phyloP scores from a whole-genome alignment of 2,113 vertebrate genomes.

The Scolopax mira region DNA sequence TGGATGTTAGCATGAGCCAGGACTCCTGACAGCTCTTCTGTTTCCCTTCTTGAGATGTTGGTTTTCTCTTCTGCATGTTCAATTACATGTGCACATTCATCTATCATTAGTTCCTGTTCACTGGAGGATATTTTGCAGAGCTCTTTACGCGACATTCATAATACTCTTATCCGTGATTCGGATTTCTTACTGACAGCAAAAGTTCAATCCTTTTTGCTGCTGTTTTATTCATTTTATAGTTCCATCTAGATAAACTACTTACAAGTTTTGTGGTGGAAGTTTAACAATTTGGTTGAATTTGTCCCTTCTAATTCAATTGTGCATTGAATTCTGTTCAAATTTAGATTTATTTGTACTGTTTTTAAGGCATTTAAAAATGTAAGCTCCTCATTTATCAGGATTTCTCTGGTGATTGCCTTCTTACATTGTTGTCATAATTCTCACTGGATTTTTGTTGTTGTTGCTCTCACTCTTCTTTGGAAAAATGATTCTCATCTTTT shows the following conservation, averaged over 20 bases:
- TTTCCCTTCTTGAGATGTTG: slow-evolving; percentile 19
- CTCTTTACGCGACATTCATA: slow-evolving; percentile 17
- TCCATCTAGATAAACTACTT: background rate
- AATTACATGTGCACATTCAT: slow-evolving; percentile 45
- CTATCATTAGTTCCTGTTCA: slow-evolving; percentile 55
- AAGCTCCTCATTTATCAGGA: background rate
- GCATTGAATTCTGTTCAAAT: background rate
- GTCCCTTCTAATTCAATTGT: slow-evolving; percentile 1
- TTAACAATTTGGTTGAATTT: background rate
- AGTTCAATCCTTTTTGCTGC: background rate
- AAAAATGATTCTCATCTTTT: background rate
- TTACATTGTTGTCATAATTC: slow-evolving; percentile 14
- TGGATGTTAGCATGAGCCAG: background rate
- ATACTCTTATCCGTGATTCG: background rate
- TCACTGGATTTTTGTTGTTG: background rate
- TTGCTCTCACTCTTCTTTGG: background rate
- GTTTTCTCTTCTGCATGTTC: slow-evolving; percentile 24
- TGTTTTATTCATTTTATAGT: background rate
- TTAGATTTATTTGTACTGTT: background rate
- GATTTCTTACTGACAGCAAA: slow-evolving; percentile 47
- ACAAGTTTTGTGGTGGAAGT: background rate
- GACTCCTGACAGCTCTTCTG: slow-evolving; percentile 14
- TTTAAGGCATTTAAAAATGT: background rate
- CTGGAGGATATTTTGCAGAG: slow-evolving; percentile 22
- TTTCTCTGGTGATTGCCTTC: slow-evolving; percentile 24